phyloP scores from a whole-genome alignment of 2,888 invertebrate genomes.

The Coenonympha arcania region DNA sequence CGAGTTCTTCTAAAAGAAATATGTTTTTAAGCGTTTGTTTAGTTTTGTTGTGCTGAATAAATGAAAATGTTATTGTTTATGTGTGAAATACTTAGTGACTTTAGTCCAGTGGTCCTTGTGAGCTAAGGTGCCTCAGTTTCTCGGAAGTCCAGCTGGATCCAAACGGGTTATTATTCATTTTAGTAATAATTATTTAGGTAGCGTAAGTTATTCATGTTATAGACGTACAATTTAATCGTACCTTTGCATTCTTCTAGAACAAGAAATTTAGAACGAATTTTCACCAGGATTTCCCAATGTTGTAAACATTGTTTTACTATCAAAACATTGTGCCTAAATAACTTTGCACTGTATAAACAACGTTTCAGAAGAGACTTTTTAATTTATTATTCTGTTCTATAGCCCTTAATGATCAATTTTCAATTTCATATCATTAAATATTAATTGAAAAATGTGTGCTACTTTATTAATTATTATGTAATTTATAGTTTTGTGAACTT shows the following conservation, averaged over 20 bases:
- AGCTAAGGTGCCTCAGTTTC: constrained; percentile 35
- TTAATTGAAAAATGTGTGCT: too few relatives aligned
- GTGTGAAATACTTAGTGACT: constrained; percentile 34
- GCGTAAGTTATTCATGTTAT: background rate
- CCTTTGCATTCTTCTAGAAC: background rate
- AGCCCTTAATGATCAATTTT: too few relatives aligned
- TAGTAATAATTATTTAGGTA: constrained; percentile 19
- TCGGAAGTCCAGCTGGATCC: constrained; percentile 52
- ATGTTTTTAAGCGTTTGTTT: constrained; percentile 28
- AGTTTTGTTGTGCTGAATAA: constrained; percentile 15
- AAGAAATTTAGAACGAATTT: background rate
- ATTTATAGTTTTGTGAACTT: too few relatives aligned
- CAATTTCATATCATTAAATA: too few relatives aligned
- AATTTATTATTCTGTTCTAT: too few relatives aligned
- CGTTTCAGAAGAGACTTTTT: too few relatives aligned
- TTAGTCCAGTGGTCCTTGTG: constrained; percentile 33
- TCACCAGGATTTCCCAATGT: constrained; percentile 17
- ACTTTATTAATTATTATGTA: too few relatives aligned
- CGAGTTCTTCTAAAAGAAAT: constrained; percentile 47
- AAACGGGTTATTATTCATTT: constrained; percentile 36
- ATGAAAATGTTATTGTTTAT: constrained; percentile 29
- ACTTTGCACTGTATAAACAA: too few relatives aligned
- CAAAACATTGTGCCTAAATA: constrained; percentile 6
- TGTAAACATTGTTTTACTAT: background rate
- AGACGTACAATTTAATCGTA: constrained; percentile 4